Conservation (phyloP, 2,113 vertebrate species). For the Anolis sagrei region DNA sequence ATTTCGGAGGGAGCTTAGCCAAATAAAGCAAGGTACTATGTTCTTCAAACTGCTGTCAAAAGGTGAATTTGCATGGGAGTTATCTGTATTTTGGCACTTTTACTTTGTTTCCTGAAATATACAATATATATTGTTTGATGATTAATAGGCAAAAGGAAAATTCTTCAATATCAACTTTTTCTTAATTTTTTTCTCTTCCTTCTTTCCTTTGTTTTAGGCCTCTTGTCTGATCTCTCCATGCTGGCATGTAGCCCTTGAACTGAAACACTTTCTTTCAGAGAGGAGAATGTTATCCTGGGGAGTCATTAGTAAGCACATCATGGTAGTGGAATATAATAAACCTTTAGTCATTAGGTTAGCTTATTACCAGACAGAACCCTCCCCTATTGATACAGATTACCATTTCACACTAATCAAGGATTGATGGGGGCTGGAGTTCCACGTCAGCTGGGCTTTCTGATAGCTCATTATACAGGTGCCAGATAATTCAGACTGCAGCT, state of each 20-base stretch:
- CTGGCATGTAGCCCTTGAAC: neutral
- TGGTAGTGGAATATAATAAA: conserved; percentile 53
- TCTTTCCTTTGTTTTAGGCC: neutral
- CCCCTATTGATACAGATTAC: conserved; percentile 52
- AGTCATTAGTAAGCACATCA: conserved; percentile 57
- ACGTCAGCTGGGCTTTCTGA: conserved; percentile 63
- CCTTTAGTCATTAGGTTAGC: conserved; percentile 54
- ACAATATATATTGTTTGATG: neutral
- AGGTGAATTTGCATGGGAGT: neutral
- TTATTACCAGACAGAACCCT: conserved; percentile 61
- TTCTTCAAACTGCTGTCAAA: neutral
- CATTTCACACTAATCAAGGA: conserved; percentile 50
- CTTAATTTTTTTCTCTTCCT: neutral
- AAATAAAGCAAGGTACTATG: neutral
- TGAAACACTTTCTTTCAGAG: conserved; percentile 15
- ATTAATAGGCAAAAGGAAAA: neutral
- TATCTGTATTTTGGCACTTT: neutral
- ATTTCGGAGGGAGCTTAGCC: no score
- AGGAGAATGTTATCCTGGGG: conserved; percentile 23
- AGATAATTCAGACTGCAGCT: conserved; percentile 68
- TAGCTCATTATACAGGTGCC: conserved; percentile 67
- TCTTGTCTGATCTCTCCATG: neutral
- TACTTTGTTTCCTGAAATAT: neutral
- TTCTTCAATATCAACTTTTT: no score
- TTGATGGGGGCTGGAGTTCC: conserved; percentile 52